phyloP scores from a whole-genome alignment of 2,113 vertebrate species.

The Heloderma charlesbogerti region DNA sequence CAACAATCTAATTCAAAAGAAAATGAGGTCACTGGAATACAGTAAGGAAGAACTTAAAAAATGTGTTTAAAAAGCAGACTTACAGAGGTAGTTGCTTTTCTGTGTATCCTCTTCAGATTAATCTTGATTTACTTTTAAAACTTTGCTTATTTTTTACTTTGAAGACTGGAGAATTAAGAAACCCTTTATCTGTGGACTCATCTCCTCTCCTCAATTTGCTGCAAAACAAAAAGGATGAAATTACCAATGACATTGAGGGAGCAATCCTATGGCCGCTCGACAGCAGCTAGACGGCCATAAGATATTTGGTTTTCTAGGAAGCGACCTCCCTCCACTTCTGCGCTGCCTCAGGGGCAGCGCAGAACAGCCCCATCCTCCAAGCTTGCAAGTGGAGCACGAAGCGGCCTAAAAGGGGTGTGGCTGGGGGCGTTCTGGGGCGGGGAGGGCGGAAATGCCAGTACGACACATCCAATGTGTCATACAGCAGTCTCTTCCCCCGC shows the following conservation, averaged over 20 bases:
- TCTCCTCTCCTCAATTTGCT: constrained; percentile 81
- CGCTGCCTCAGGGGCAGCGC: too few relatives aligned
- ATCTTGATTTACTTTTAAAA: constrained; percentile 72
- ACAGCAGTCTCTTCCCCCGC: too few relatives aligned
- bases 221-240: constrained; percentile 51
- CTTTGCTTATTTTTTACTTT: constrained; percentile 53
- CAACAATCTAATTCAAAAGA: constrained; percentile 2
- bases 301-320: too few relatives aligned
- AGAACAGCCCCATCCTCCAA: too few relatives aligned
- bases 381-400: too few relatives aligned
- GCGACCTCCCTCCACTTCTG: too few relatives aligned
- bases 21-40: constrained; percentile 18
- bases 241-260: neutral
- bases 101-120: constrained; percentile 44
- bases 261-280: too few relatives aligned
- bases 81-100: neutral
- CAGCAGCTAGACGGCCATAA: too few relatives aligned
- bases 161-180: constrained; percentile 58
- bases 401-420: too few relatives aligned
- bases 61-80: constrained; percentile 30
- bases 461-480: too few relatives aligned
- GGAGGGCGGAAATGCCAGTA: too few relatives aligned
- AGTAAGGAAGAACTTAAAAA: constrained; percentile 27
- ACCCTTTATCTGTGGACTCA: constrained; percentile 62
- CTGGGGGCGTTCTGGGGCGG: too few relatives aligned